Evolutionary conservation across 2,797 vertebrate genomes (phyloP).

Genomic region (Monodelphis domestica): DNA sequence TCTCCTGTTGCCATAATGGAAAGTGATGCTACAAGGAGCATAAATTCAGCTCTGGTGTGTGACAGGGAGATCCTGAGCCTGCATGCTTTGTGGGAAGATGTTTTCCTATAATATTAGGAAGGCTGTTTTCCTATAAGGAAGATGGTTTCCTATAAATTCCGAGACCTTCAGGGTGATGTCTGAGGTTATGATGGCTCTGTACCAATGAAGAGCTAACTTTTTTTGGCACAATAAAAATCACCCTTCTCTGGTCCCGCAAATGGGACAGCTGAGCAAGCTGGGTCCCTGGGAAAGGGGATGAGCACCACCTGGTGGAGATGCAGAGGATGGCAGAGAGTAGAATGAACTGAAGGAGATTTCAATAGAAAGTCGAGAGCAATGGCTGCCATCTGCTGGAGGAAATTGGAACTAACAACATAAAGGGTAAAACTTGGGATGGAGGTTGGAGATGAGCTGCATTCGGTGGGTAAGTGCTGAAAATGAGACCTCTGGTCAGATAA

Average conservation of each 20-base stretch:
- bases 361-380: background rate
- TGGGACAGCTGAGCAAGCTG: background rate
- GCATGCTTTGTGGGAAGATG: background rate
- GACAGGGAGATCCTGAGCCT: background rate
- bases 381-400: background rate
- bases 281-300: background rate
- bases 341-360: background rate
- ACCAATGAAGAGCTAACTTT: background rate
- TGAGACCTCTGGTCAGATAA: background rate
- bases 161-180: background rate
- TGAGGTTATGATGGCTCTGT: background rate
- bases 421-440: background rate
- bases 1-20: background rate
- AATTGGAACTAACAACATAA: background rate
- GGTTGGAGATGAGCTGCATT: background rate
- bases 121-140: background rate
- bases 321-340: background rate
- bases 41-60: background rate
- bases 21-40: background rate
- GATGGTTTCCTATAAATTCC: background rate
- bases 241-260: background rate
- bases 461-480: background rate
- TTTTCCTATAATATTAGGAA: background rate
- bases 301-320: background rate
- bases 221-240: background rate